phyloP scores from a whole-genome alignment of 1,140 invertebrate species.

The Chymomyza costata region DNA sequence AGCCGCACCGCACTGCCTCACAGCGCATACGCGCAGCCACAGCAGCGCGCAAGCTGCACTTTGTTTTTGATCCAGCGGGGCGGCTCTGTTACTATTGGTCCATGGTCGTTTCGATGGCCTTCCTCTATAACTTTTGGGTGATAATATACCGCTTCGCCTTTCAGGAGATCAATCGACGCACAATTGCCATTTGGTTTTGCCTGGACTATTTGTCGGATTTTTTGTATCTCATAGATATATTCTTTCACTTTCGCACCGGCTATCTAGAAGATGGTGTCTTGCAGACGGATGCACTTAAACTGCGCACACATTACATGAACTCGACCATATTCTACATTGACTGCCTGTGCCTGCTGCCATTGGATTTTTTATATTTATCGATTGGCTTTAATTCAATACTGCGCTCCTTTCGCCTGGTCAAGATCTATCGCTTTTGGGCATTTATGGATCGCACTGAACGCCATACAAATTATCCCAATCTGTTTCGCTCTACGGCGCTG shows the following conservation, averaged over 20 bases:
- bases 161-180: slow-evolving; percentile 92
- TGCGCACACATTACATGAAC: slow-evolving; percentile 98
- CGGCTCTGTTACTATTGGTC: slow-evolving; percentile 97
- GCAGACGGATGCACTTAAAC: slow-evolving; percentile 94
- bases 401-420: slow-evolving; percentile 96
- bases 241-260: slow-evolving; percentile 97
- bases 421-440: slow-evolving; percentile 98
- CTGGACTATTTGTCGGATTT: slow-evolving; percentile 98
- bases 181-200: slow-evolving; percentile 95
- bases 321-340: slow-evolving; percentile 99
- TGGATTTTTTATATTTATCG: slow-evolving; percentile 98
- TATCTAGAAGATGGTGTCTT: slow-evolving; percentile 97
- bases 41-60: slow-evolving; percentile 84
- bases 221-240: slow-evolving; percentile 96
- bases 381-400: slow-evolving; percentile 98
- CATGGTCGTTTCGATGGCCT: slow-evolving; percentile 97
- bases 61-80: slow-evolving; percentile 94
- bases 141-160: slow-evolving; percentile 99
- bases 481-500: slow-evolving; percentile 94
- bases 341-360: slow-evolving; percentile 95
- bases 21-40: slow-evolving; percentile 65
- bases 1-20: slow-evolving; percentile 69
- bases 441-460: slow-evolving; percentile 98
- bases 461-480: slow-evolving; percentile 98
- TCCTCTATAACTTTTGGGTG: slow-evolving; percentile 99